phyloP scores from a whole-genome alignment of 2,888 invertebrate species.

The Apotomis capreana region DNA sequence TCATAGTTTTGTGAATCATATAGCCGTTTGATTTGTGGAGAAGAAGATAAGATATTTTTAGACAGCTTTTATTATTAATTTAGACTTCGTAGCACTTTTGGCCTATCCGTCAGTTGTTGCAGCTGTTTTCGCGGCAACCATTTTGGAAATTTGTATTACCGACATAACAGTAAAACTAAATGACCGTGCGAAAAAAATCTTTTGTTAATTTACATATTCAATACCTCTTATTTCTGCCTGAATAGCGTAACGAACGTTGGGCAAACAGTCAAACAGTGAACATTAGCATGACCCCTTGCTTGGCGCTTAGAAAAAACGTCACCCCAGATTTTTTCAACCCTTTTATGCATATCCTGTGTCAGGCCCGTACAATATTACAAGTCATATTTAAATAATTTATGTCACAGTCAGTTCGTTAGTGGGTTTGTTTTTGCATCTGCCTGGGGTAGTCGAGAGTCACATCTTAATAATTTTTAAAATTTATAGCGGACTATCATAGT shows the following conservation, averaged over 20 bases:
- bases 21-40: conserved; percentile 63
- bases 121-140: conserved; percentile 15
- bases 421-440: conserved; percentile 73
- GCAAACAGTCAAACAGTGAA: conserved; percentile 67
- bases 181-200: conserved; percentile 69
- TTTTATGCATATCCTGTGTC: conserved; percentile 81
- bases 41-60: conserved; percentile 61
- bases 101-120: not conserved
- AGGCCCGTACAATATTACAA: conserved; percentile 76
- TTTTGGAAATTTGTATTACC: conserved; percentile 15
- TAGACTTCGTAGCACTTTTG: not conserved
- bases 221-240: conserved; percentile 62
- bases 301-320: conserved; percentile 67
- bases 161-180: conserved; percentile 45
- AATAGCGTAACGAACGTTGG: conserved; percentile 66
- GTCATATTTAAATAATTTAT: conserved; percentile 83
- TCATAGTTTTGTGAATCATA: conserved; percentile 58
- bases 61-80: conserved; percentile 44
- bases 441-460: conserved; percentile 44
- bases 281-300: conserved; percentile 62
- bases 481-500: not conserved
- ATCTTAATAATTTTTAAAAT: conserved; percentile 3
- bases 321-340: conserved; percentile 78
- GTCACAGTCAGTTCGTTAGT: conserved; percentile 65
- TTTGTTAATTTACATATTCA: conserved; percentile 67